phyloP scores from a whole-genome alignment of 2,888 invertebrate genomes.

The Ectropis crepuscularia region DNA sequence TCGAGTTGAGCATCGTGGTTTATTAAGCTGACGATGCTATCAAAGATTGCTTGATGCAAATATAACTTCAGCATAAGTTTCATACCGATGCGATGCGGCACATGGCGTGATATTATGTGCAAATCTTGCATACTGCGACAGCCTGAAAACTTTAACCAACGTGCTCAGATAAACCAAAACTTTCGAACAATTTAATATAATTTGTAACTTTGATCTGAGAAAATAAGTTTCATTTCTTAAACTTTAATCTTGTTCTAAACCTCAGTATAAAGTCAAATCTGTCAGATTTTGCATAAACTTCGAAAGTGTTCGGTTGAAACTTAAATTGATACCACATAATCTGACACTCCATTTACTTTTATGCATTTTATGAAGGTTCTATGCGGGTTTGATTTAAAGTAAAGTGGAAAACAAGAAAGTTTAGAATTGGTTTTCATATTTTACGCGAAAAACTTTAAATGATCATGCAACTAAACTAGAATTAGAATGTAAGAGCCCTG shows the following conservation, averaged over 20 bases:
- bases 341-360: not conserved
- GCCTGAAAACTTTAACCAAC: no score
- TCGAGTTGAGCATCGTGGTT: slow-evolving; percentile 42
- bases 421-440: no score
- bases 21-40: slow-evolving; percentile 52
- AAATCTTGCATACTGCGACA: not conserved
- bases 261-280: not conserved
- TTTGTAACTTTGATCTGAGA: no score
- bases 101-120: slow-evolving; percentile 4
- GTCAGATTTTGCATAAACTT: slow-evolving; percentile 21
- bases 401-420: no score
- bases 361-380: not conserved
- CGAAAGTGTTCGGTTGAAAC: slow-evolving; percentile 12
- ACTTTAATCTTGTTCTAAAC: no score
- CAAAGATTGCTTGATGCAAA: slow-evolving; percentile 38
- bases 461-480: no score
- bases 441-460: no score
- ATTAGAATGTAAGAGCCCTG: no score
- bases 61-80: slow-evolving; percentile 15
- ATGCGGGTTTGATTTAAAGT: not conserved
- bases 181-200: no score
- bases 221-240: no score
- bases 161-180: no score
- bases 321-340: not conserved
- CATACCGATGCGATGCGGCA: not conserved